These are phyloP conservation scores for Chironomus riparius DNA, from an alignment of 2,888 invertebrate genomes.

Conservation along the genomic window DNA sequence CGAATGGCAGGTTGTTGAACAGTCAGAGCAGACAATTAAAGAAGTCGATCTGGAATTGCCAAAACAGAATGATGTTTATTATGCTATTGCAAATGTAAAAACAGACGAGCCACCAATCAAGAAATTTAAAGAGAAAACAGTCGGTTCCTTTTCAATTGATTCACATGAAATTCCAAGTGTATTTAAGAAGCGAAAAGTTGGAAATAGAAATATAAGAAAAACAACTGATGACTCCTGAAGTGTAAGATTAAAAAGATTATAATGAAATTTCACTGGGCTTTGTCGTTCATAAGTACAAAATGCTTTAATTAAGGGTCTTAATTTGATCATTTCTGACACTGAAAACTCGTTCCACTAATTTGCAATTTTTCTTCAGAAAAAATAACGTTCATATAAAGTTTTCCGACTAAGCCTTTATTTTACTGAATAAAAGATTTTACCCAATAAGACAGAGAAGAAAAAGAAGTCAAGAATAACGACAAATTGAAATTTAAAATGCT, in stretches of 20 bases:
- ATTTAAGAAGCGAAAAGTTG: conserved; percentile 41
- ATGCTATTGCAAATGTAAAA: conserved; percentile 32
- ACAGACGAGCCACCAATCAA: conserved; percentile 37
- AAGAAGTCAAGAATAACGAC: not conserved
- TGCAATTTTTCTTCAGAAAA: too few species aligned
- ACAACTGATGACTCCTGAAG: conserved; percentile 32
- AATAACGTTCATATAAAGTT: too few species aligned
- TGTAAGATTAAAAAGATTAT: not conserved
- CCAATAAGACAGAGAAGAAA: too few species aligned
- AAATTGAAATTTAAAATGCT: not conserved
- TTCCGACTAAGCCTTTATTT: too few species aligned
- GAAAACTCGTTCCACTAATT: too few species aligned
- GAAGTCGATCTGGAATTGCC: conserved; percentile 64
- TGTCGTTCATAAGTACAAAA: too few species aligned
- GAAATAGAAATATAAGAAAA: conserved; percentile 37
- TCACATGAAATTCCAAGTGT: conserved; percentile 31
- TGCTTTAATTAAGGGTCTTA: too few species aligned
- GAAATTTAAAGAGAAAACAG: conserved; percentile 41
- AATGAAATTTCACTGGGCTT: too few species aligned
- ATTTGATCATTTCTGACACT: too few species aligned
- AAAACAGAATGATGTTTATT: conserved; percentile 38
- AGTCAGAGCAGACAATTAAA: conserved; percentile 34
- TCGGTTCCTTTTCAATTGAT: conserved; percentile 33
- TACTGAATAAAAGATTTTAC: too few species aligned
- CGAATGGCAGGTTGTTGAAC: conserved; percentile 60